These are phyloP conservation scores for Thereva nobilitata DNA, from an alignment of 2,888 invertebrate genomes.

Conservation along the genomic window DNA sequence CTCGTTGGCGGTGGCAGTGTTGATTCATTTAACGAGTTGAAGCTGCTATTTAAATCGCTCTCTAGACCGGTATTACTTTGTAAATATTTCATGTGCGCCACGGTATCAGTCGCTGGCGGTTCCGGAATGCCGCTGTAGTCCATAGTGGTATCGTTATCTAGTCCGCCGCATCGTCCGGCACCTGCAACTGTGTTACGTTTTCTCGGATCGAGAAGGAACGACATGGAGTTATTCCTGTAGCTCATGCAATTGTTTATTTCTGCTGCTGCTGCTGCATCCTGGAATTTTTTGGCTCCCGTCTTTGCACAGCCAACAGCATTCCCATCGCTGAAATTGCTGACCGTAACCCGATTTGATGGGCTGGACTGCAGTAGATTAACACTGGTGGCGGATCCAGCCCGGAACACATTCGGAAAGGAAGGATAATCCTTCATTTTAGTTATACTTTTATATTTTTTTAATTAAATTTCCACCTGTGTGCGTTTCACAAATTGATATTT, in stretches of 20 bases:
- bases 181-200: neutral
- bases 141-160: slow-evolving; percentile 16
- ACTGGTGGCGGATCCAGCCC: slow-evolving; percentile 49
- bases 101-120: slow-evolving; percentile 5
- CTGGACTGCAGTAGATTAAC: slow-evolving; percentile 27
- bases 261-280: neutral
- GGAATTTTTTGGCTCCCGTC: slow-evolving; percentile 19
- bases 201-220: slow-evolving; percentile 17
- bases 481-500: too few species aligned
- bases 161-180: slow-evolving; percentile 10
- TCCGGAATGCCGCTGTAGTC: slow-evolving; percentile 22
- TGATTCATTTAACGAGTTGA: slow-evolving; percentile 18
- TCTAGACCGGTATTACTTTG: slow-evolving; percentile 31
- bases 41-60: slow-evolving; percentile 36
- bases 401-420: slow-evolving; percentile 55
- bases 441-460: neutral
- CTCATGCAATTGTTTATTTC: slow-evolving; percentile 9
- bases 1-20: slow-evolving; percentile 7
- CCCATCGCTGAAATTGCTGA: slow-evolving; percentile 3
- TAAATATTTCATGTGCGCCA: slow-evolving; percentile 2
- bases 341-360: slow-evolving; percentile 12
- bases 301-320: neutral
- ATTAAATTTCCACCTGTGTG: too few species aligned
- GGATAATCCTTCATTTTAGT: slow-evolving; percentile 54
- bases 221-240: slow-evolving; percentile 26